A percentile compares a stretch with the other conserved stretches of the same genome.
Evolutionary conservation across 2,888 invertebrate species (phyloP).

Genomic region (Lasioglossum marginatum): DNA sequence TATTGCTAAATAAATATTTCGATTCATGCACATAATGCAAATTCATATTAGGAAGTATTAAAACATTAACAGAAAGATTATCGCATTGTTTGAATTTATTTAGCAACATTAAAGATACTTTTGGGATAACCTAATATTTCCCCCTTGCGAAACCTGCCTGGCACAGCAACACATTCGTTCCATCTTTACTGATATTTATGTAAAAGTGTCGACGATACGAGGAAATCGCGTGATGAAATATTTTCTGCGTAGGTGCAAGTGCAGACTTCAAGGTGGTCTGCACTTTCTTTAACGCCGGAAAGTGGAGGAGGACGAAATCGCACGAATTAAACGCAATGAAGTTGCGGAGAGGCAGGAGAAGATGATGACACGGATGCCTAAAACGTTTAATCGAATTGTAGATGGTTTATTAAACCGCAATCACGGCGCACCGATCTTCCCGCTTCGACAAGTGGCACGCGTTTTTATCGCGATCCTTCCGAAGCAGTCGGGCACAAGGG

Average conservation of each 20-base stretch:
- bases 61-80: no score
- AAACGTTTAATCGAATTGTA: slow-evolving; percentile 8
- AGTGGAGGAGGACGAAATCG: background rate
- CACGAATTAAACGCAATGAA: background rate
- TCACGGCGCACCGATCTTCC: slow-evolving; percentile 52
- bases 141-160: background rate
- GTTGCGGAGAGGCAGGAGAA: background rate
- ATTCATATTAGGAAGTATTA: no score
- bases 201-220: background rate
- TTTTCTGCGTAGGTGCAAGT: background rate
- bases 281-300: background rate
- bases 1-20: no score
- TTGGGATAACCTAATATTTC: background rate
- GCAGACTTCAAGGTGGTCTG: slow-evolving; percentile 1
- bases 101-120: no score
- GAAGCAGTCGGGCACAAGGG: slow-evolving; percentile 44
- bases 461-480: slow-evolving; percentile 60
- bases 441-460: slow-evolving; percentile 53
- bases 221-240: background rate
- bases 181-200: background rate
- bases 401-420: slow-evolving; percentile 3
- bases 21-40: no score
- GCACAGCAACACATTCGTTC: background rate
- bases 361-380: background rate
- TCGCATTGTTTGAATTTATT: no score